Base-by-base conservation (phyloP, 2,797 vertebrate genomes). In the Miichthys miiuy region DNA sequence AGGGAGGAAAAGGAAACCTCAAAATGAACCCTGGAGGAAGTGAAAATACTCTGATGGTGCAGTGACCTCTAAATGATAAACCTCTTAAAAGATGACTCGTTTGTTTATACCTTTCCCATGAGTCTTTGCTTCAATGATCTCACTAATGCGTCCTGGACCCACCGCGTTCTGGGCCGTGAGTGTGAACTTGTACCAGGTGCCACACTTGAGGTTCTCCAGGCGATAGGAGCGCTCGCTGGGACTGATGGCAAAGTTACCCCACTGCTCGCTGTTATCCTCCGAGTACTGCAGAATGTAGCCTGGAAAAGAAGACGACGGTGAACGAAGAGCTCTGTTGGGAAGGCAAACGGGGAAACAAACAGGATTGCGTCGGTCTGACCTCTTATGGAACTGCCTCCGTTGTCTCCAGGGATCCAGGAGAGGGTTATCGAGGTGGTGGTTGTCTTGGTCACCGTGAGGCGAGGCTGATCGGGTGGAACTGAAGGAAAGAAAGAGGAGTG, bases 381-480 rank as follows among this genome's bases (percentile, higher is more conserved):
- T 97, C 98, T 92, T 66, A 99, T 99, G 60, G 98, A 99, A 77
- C 98, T 99, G 89, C 98, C 98, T 4, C 98, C 98, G 0, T 99
- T 99, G 92, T 99, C 98, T 67, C 98, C 98, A 6, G 98, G 97
- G 83, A 98, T 98, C 98, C 98, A 99, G 75, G 98, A 98, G 56
- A 99, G 96, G 5, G 98, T 98, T 71, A 99, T 99, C 17, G 98
- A 99, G 25, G 97, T 99, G 69, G 97, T 97, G 1, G 98, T 99
- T 3, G 97, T 99, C 94, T 99, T 99, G 80, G 98, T 99, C 60
- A 99, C 98, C 0, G 98, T 99, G 75, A 99, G 97, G 75, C 98
- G 97, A 75, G 98, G 98, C 87, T 99, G 98, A 93, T 99, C 98
- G 56, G 98, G 98, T n/a, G 98, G 98, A 89, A 99, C 98, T 99